These are phyloP conservation scores for Lithobius niger DNA, from an alignment of 1,140 invertebrate species.

Conservation along the genomic window DNA sequence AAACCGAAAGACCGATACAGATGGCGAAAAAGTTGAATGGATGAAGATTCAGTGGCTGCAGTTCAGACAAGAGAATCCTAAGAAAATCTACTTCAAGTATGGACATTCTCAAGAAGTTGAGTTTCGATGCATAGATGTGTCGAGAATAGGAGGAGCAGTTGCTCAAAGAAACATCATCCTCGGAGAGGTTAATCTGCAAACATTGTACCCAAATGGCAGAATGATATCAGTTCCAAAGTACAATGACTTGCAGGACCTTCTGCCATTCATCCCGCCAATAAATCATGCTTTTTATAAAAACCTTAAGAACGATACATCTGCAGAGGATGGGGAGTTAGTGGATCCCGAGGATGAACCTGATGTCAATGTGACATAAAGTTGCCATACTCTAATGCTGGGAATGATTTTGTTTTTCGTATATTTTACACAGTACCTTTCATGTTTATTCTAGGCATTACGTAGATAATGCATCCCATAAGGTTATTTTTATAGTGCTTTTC, in stretches of 20 bases:
- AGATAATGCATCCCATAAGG: no score
- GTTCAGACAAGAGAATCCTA: neutral
- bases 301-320: neutral
- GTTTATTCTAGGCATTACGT: no score
- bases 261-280: neutral
- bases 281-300: neutral
- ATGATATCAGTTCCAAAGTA: neutral
- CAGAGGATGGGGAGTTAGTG: neutral
- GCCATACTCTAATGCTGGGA: no score
- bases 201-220: neutral
- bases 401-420: no score
- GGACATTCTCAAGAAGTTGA: neutral
- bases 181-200: neutral
- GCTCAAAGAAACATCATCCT: neutral
- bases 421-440: no score
- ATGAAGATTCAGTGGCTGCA: neutral
- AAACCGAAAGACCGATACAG: neutral
- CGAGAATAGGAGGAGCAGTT: neutral
- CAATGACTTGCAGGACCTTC: neutral
- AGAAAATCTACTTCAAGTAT: neutral
- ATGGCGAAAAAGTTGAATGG: constrained; percentile 1
- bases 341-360: no score
- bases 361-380: no score
- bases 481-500: no score
- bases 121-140: neutral